phyloP scores from a whole-genome alignment of 2,113 vertebrate genomes.

The Sterna hirundo region DNA sequence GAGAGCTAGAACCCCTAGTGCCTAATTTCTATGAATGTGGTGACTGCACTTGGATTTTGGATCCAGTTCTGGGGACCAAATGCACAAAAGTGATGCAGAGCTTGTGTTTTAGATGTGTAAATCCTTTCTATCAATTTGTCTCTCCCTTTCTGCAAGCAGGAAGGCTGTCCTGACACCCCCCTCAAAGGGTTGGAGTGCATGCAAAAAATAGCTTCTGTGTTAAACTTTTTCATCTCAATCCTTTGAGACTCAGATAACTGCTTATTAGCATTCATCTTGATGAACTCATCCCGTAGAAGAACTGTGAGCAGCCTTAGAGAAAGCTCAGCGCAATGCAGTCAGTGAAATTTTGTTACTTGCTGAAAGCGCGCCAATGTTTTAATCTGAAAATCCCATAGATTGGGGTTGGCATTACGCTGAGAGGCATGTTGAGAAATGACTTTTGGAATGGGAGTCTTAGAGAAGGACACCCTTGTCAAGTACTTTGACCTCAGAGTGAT shows the following conservation, averaged over 20 bases:
- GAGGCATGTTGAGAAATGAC: background rate
- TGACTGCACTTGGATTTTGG: background rate
- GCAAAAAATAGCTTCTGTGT: background rate
- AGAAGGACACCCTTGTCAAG: background rate
- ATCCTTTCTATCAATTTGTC: background rate
- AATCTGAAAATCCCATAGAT: background rate
- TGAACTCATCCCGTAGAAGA: background rate
- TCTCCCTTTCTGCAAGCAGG: background rate
- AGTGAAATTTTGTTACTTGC: background rate
- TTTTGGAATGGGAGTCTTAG: background rate
- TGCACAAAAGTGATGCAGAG: background rate
- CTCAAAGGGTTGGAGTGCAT: background rate
- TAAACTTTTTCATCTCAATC: background rate
- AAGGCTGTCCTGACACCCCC: background rate
- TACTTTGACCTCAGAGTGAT: background rate
- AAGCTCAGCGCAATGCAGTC: background rate
- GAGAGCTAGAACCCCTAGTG: background rate
- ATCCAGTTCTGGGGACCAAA: background rate
- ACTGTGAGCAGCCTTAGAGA: background rate
- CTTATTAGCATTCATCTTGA: background rate
- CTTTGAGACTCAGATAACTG: background rate
- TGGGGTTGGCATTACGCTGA: background rate
- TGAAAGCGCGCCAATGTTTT: background rate
- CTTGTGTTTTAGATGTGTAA: background rate
- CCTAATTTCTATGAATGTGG: background rate